Percentiles rank a stretch among this genome's conserved stretches.
Evolutionary conservation across 2,888 invertebrate species (phyloP).

Genomic region (Drosophila melanosoma): DNA sequence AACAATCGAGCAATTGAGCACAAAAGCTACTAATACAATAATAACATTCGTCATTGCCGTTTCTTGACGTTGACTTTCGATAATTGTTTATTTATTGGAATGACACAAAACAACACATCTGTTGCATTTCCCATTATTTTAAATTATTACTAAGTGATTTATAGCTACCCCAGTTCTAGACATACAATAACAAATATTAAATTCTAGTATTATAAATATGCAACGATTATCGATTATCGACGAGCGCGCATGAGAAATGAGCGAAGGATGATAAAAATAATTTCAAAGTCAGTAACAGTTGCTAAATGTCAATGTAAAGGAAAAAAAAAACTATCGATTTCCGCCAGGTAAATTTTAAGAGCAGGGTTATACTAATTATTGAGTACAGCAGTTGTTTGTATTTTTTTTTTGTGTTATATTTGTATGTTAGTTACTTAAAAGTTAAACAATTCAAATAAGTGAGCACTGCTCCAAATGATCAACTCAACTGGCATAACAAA

Average conservation of each 20-base stretch:
- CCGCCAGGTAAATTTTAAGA: not conserved
- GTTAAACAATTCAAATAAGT: constrained; percentile 52
- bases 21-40: not conserved
- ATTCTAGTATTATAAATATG: not conserved
- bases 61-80: constrained; percentile 24
- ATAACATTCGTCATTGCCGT: not conserved
- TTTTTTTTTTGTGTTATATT: not conserved
- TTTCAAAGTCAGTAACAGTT: not conserved
- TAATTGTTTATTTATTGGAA: constrained; percentile 9
- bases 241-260: not conserved
- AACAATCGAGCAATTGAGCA: constrained; percentile 19
- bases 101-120: constrained; percentile 29
- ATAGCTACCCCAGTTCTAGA: constrained; percentile 9
- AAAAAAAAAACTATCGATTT: not conserved
- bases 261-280: not conserved
- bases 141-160: constrained; percentile 48
- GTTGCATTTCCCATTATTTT: constrained; percentile 49
- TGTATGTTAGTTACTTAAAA: constrained; percentile 18
- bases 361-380: not conserved
- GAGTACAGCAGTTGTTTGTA: not conserved
- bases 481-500: constrained; percentile 31
- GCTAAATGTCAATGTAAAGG: not conserved
- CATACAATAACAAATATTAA: not conserved
- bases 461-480: constrained; percentile 54
- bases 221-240: constrained; percentile 13